Conservation (phyloP, 64 coral and sea anemone genomes). For the Porites australiensis region DNA sequence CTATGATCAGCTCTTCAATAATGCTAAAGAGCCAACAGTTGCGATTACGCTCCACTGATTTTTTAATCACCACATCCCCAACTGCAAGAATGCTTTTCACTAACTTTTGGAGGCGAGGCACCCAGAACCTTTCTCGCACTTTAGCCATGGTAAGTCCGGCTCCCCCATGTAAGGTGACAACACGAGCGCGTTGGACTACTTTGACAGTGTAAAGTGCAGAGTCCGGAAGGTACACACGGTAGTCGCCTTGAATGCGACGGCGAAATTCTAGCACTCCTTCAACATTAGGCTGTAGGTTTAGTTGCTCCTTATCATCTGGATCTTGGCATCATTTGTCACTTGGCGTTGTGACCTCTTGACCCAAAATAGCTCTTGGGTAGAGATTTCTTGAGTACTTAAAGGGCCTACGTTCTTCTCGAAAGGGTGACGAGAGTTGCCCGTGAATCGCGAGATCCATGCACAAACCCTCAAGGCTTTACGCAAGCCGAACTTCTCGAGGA, state of each 20-base stretch:
- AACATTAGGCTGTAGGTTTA: not conserved
- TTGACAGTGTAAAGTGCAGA: not conserved
- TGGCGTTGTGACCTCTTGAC: conserved; percentile 3
- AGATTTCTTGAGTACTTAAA: not conserved
- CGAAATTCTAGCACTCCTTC: conserved; percentile 11
- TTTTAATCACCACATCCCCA: not conserved
- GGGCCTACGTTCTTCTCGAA: not conserved
- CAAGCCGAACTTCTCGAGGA: not conserved
- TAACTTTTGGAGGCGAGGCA: conserved; percentile 47
- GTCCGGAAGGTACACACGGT: conserved; percentile 31
- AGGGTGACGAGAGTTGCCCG: too few species aligned
- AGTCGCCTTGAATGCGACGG: conserved; percentile 4
- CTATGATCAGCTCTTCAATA: not conserved
- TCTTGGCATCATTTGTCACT: not conserved
- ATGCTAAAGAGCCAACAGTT: not conserved
- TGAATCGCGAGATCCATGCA: not conserved
- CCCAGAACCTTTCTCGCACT: conserved; percentile 41
- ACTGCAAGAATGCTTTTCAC: not conserved
- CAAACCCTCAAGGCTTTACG: not conserved
- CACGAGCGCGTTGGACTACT: conserved; percentile 24
- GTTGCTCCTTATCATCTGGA: not conserved
- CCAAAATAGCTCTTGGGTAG: not conserved
- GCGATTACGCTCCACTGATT: not conserved
- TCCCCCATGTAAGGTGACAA: conserved; percentile 41
- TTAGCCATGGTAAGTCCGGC: conserved; percentile 42